Evolutionary conservation across 2,113 vertebrate species (phyloP).

Genomic region (Grus americana): DNA sequence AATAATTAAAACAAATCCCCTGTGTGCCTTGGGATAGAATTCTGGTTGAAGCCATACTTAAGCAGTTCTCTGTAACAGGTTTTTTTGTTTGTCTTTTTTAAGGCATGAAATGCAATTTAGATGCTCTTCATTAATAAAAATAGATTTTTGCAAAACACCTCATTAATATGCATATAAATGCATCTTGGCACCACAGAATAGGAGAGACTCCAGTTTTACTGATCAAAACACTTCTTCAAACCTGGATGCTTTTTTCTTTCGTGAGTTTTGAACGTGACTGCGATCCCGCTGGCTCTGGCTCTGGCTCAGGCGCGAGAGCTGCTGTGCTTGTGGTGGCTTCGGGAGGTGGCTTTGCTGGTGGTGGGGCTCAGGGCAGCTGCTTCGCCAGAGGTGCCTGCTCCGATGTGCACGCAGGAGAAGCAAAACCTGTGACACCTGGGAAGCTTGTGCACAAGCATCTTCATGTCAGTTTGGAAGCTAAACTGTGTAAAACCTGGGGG

Average conservation of each 20-base stretch:
- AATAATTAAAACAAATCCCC: slow-evolving; percentile 67
- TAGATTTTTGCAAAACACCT: background rate
- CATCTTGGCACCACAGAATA: background rate
- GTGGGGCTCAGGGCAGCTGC: background rate
- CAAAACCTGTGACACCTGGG: background rate
- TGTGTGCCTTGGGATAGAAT: background rate
- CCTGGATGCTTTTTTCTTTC: background rate
- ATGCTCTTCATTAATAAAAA: slow-evolving; percentile 38
- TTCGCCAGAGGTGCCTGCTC: background rate
- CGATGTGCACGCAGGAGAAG: too few relatives aligned
- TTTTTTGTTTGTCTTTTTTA: background rate
- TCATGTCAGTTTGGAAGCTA: background rate
- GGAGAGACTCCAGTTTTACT: background rate
- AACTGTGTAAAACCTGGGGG: background rate
- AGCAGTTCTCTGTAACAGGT: background rate
- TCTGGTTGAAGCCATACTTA: background rate
- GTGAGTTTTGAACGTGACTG: background rate
- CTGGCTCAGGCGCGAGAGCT: background rate
- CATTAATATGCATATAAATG: background rate
- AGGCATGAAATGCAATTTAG: slow-evolving; percentile 10
- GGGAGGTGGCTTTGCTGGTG: background rate
- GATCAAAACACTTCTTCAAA: background rate
- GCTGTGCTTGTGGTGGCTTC: background rate
- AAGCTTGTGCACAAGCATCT: background rate
- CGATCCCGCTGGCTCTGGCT: background rate